Evolutionary conservation across 2,888 invertebrate genomes (phyloP).

Genomic region (Euspilapteryx auroguttella): DNA sequence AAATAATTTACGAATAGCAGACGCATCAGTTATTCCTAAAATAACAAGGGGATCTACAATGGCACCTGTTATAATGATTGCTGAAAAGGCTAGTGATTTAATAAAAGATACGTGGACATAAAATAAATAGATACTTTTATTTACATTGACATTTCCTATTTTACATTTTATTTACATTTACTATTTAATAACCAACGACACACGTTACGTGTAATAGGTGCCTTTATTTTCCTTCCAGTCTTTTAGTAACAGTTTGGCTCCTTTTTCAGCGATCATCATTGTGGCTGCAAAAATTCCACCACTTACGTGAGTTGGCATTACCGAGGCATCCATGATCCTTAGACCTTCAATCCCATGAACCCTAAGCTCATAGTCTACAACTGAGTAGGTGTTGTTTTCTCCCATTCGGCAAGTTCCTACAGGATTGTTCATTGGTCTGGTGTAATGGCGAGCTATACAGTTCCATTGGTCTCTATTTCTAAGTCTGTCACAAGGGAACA

Average conservation of each 20-base stretch:
- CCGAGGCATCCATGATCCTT: conserved; percentile 43
- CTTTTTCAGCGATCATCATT: conserved; percentile 53
- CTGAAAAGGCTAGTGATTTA: conserved; percentile 50
- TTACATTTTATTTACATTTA: conserved; percentile 11
- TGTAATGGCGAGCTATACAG: conserved; percentile 49
- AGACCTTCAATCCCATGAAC: conserved; percentile 47
- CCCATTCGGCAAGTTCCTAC: conserved; percentile 53
- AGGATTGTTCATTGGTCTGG: conserved; percentile 44
- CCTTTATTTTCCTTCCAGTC: conserved; percentile 48
- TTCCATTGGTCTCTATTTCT: conserved; percentile 50
- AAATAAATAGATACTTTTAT: conserved; percentile 10
- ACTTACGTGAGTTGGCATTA: conserved; percentile 47
- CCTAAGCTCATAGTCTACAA: conserved; percentile 37
- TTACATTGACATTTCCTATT: too few species aligned
- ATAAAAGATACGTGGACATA: conserved; percentile 50
- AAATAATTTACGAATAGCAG: conserved; percentile 35
- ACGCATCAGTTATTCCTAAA: conserved; percentile 47
- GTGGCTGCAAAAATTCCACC: conserved; percentile 39
- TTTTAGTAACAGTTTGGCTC: conserved; percentile 35
- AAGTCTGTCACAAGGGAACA: conserved; percentile 44
- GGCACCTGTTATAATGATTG: conserved; percentile 51
- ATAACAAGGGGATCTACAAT: conserved; percentile 45
- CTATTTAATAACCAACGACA: conserved; percentile 6
- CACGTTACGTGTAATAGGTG: conserved; percentile 18
- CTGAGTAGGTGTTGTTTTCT: conserved; percentile 32